Evolutionary conservation across 2,888 invertebrate genomes (phyloP), one percentile per base, ranked within the genome.

Genomic region (Lasioglossum calceatum): DNA sequence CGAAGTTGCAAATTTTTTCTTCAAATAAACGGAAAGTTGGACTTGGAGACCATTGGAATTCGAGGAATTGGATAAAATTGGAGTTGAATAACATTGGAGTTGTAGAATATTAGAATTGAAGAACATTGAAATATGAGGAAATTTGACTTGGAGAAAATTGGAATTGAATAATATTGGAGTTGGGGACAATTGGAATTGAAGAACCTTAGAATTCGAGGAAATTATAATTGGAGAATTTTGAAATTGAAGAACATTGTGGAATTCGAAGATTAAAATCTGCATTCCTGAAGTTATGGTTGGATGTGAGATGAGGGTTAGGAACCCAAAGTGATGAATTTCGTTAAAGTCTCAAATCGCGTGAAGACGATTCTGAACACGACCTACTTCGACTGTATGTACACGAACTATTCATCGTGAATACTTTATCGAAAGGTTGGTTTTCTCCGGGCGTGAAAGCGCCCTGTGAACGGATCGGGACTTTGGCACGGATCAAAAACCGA

Each of bases 361-460:
- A 82, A 85, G 82, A 87, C 77, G 76, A 61, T 81, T 73, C 50
- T 67, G 79, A 58, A 78, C 64, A 32, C 84, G 92, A 83, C 91
- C 93, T 90, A 93, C 93, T 93, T 93, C 76, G 87, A 27, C 42
- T 19, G 58, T 76, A 64, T 58, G n/a, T 58, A 1, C 85, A 85
- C 87, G 85, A 92, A 92, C 91, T 92, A 92, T 92, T 91, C 93
- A 90, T 88, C 91, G 91, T 92, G 93, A 93, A 92, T 92, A 92
- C 92, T 91, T 70, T 92, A 92, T 92, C 90, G 92, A 88, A 92
- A 92, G 92, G 91, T 90, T 54, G 90, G 90, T 93, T 93, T 93
- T 93, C 92, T 90, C 92, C 90, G 82, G 79, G 87, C 89, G 93
- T 92, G 93, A 93, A 93, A 93, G 93, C 90, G 89, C 82, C 86